Conservation (phyloP, 2,888 invertebrate genomes). For the Acleris holmiana region DNA sequence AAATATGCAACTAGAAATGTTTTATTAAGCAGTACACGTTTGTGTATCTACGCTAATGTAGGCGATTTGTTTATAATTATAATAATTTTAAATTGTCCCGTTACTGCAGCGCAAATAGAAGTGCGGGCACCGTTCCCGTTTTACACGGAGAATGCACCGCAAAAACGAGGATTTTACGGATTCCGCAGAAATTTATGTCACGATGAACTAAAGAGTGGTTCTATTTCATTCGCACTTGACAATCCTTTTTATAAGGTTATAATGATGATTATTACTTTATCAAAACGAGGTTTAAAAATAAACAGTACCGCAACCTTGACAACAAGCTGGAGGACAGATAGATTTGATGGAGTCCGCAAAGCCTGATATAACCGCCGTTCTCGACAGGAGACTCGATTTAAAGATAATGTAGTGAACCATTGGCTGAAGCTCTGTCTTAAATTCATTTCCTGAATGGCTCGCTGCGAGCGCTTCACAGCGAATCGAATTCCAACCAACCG, state of each 20-base stretch:
- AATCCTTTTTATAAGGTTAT: too few species aligned
- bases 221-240: neutral
- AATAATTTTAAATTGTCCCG: constrained; percentile 17
- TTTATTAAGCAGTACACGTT: constrained; percentile 26
- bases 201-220: neutral
- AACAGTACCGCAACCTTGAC: constrained; percentile 5
- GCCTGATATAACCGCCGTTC: constrained; percentile 15
- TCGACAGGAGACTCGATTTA: constrained; percentile 34
- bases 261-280: neutral
- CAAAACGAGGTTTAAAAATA: neutral
- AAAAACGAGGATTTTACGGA: constrained; percentile 2
- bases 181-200: neutral
- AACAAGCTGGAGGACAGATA: constrained; percentile 21
- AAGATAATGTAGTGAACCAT: constrained; percentile 35
- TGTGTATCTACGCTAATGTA: constrained; percentile 21
- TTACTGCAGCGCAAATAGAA: constrained; percentile 4
- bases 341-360: constrained; percentile 14
- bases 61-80: constrained; percentile 25
- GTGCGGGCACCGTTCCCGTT: constrained; percentile 5
- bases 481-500: constrained; percentile 47
- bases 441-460: constrained; percentile 55
- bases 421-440: constrained; percentile 48
- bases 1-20: constrained; percentile 33
- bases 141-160: constrained; percentile 1
- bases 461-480: constrained; percentile 41